These are phyloP conservation scores for Panthera tigris DNA, from an alignment of 2,113 vertebrate species.

Conservation along the genomic window DNA sequence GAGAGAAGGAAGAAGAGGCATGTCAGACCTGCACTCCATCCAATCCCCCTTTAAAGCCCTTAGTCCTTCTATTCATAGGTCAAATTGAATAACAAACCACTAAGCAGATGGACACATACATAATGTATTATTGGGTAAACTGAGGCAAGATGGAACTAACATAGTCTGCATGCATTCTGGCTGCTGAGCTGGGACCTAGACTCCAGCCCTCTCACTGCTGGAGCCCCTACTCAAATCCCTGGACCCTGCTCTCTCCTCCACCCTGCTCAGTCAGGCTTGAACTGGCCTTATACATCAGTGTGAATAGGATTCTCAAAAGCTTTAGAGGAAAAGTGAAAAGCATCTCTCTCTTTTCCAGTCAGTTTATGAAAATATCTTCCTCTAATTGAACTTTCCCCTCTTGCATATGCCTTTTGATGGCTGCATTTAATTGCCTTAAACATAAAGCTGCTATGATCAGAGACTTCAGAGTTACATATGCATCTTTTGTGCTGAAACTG, in stretches of 20 bases:
- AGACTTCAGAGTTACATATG: constrained; percentile 80
- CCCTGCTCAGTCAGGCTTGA: background rate
- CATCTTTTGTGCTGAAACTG: constrained; percentile 32
- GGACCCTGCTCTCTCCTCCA: background rate
- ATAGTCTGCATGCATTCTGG: background rate
- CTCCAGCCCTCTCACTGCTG: background rate
- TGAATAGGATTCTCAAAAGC: background rate
- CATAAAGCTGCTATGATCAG: constrained; percentile 78
- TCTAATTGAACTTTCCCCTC: constrained; percentile 70
- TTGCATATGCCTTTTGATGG: constrained; percentile 73
- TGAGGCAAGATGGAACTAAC: background rate
- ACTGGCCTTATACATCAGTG: background rate
- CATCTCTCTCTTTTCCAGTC: background rate
- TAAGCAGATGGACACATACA: background rate
- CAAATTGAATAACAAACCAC: constrained; percentile 27
- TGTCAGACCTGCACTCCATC: background rate
- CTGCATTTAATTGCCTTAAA: constrained; percentile 80
- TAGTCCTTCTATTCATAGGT: background rate
- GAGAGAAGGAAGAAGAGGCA: background rate
- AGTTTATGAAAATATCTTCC: constrained; percentile 45
- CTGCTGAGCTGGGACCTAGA: background rate
- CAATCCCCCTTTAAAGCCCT: background rate
- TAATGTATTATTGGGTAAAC: background rate
- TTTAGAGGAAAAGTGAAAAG: constrained; percentile 8
- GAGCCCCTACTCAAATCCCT: background rate